Conservation (phyloP, 2,113 vertebrate species). For the Leiothrix lutea region DNA sequence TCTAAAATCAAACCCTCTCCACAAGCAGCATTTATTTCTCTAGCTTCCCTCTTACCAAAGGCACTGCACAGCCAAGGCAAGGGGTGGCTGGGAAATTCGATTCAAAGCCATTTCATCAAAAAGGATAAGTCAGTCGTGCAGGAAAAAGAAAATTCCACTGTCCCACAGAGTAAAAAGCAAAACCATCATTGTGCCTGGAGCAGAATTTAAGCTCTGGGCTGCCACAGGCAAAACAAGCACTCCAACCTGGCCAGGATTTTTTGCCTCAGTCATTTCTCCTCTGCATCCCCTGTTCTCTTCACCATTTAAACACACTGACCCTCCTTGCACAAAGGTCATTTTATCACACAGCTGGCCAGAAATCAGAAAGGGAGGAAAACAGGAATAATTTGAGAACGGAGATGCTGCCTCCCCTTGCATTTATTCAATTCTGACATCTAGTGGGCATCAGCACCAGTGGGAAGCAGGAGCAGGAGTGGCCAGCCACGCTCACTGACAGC, state of each 20-base stretch:
- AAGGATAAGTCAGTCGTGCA: neutral
- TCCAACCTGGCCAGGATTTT: neutral
- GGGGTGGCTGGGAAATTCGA: neutral
- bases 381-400: neutral
- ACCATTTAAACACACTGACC: neutral
- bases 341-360: neutral
- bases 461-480: neutral
- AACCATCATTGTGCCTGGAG: neutral
- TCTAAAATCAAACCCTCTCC: neutral
- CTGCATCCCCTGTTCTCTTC: neutral
- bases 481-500: fast-evolving
- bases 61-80: neutral
- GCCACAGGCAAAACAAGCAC: neutral
- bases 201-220: neutral
- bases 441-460: neutral
- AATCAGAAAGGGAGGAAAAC: neutral
- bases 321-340: neutral
- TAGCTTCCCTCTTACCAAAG: neutral
- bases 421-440: constrained; percentile 48
- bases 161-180: neutral
- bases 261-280: neutral
- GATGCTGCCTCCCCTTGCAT: neutral
- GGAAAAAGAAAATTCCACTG: neutral
- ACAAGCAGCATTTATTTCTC: neutral
- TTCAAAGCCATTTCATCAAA: neutral